Base-by-base conservation (phyloP, 2,888 invertebrate genomes). In the Dolomedes plantarius region DNA sequence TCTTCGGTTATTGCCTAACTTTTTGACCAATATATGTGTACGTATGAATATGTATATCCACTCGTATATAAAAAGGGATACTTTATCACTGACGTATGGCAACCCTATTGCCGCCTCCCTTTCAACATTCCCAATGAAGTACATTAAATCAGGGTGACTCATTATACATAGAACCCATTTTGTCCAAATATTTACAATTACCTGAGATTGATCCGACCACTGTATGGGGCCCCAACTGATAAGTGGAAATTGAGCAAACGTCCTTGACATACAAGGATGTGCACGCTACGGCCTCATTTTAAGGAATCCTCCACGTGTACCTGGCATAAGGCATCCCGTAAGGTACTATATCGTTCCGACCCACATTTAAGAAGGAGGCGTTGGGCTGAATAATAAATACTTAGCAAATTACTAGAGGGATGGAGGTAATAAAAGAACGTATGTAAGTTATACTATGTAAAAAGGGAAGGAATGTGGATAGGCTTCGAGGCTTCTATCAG, bases 151-250 rank as follows among this genome's bases (percentile, higher is more conserved):
- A 56, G 2, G 23, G 6, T 56, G 56, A 56, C 23, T 23, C 19
- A 56, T n/a, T 56, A n/a, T n/a, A n/a, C n/a, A 56, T 5, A 6
- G 5, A 23, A 56, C 3, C 56, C 23, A 23, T n/a, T n/a, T n/a
- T 56, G 11, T 56, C 56, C 56, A 56, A 56, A 56, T 56, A 56
- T 56, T 56, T 56, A 56, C 23, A 23, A 3, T 56, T 56, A 56
- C 23, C 23, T 3, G 56, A 56, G 23, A 56, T 56, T 56, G 56
- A 56, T 56, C 56, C 11, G 5, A 23, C 56, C 11, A 56, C 19
- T 56, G n/a, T 56, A 23, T 6, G 56, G 56, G 56, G 23, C 56
- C 23, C 56, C 56, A 2, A 36, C 9, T 23, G 56, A 23, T 56
- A 23, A 56, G 23, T 16, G 56, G 6, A 23, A 56, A 23, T 23